phyloP scores from a whole-genome alignment of 2,888 invertebrate species.

The Chloroclystis v-ata region DNA sequence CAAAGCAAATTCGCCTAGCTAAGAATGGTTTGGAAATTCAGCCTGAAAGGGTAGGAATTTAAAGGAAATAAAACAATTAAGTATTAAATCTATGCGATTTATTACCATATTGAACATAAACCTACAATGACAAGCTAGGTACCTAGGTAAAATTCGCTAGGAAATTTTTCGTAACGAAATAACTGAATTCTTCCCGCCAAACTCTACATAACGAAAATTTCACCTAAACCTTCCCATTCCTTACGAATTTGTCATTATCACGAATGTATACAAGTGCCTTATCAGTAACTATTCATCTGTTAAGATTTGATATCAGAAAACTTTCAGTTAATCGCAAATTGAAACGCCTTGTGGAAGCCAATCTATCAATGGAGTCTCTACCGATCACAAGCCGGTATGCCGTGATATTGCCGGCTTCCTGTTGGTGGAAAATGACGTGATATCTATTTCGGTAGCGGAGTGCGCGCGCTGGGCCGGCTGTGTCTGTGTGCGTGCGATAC shows the following conservation, averaged over 20 bases:
- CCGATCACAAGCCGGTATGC: slow-evolving; percentile 52
- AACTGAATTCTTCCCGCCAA: no score
- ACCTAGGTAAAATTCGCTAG: no score
- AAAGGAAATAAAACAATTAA: no score
- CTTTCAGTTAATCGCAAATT: slow-evolving; percentile 72
- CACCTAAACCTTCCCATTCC: no score
- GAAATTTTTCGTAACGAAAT: no score
- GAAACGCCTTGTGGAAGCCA: slow-evolving; percentile 64
- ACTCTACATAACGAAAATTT: no score
- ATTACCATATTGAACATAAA: no score
- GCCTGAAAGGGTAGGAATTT: no score
- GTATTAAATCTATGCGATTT: no score
- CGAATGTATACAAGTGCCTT: slow-evolving; percentile 27
- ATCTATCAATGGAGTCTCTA: slow-evolving; percentile 64
- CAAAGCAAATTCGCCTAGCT: no score
- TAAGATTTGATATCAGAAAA: slow-evolving; percentile 70
- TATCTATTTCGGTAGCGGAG: slow-evolving; percentile 67
- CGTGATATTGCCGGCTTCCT: slow-evolving; percentile 49
- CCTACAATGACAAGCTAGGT: no score
- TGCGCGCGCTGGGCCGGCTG: slow-evolving; percentile 54
- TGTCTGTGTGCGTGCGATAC: slow-evolving; percentile 46
- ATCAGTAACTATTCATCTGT: slow-evolving; percentile 42
- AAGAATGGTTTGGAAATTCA: no score
- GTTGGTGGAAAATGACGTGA: slow-evolving; percentile 66
- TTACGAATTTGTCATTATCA: not conserved